Conservation (phyloP, 2,888 invertebrate species). For the Acanthococcus lagerstroemiae region DNA sequence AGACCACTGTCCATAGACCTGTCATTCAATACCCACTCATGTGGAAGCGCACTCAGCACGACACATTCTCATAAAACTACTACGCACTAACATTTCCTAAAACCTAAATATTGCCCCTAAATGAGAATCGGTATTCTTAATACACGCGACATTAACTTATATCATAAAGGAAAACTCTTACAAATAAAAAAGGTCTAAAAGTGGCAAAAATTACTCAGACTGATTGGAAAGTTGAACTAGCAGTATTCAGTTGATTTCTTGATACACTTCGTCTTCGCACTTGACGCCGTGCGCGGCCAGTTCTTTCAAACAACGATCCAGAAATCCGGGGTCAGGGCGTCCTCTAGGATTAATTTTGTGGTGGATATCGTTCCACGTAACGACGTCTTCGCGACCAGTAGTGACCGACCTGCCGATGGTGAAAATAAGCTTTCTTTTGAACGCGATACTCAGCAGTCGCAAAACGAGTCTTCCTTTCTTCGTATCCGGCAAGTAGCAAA, state of each 20-base stretch:
- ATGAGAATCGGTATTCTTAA: no score
- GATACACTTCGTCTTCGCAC: constrained; percentile 38
- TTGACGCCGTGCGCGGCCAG: constrained; percentile 50
- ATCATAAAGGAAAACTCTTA: no score
- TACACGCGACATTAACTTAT: no score
- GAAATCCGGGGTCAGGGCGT: constrained; percentile 67
- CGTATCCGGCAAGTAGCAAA: constrained; percentile 74
- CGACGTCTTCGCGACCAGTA: constrained; percentile 81
- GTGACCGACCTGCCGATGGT: constrained; percentile 78
- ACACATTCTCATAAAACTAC: no score
- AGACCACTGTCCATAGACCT: no score
- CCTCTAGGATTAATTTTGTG: constrained; percentile 69
- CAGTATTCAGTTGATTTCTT: constrained; percentile 19
- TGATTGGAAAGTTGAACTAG: no score
- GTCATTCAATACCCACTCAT: no score
- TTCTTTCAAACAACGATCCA: constrained; percentile 54
- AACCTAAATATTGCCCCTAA: no score
- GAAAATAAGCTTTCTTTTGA: constrained; percentile 73
- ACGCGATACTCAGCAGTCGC: constrained; percentile 64
- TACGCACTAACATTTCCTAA: no score
- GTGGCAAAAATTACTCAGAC: no score
- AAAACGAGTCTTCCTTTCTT: constrained; percentile 54
- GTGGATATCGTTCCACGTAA: constrained; percentile 84
- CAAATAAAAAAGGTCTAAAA: no score
- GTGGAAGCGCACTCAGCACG: no score